phyloP scores from a whole-genome alignment of 1,140 invertebrate genomes.

The Anastrepha obliqua region DNA sequence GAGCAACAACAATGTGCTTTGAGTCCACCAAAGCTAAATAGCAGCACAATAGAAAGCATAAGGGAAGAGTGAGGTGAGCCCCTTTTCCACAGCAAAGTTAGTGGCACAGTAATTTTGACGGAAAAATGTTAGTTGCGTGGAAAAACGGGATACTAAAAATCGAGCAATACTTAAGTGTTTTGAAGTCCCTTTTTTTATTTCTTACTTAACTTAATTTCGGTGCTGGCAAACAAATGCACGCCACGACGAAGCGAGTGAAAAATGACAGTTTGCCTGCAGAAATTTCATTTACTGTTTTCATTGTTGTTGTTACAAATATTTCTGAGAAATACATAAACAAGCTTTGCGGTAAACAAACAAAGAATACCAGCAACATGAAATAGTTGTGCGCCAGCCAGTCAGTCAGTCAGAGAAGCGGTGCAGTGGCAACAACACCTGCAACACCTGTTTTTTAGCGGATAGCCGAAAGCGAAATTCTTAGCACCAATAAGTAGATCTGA shows the following conservation, averaged over 20 bases:
- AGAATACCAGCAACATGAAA: neutral
- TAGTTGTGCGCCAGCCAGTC: neutral
- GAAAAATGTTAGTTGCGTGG: neutral
- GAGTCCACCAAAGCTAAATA: too few species aligned
- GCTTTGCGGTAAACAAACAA: constrained; percentile 4
- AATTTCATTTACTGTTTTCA: neutral
- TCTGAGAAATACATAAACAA: neutral
- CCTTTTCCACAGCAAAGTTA: too few species aligned
- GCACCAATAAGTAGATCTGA: neutral
- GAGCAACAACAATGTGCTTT: too few species aligned
- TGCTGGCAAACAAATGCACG: neutral
- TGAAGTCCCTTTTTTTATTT: neutral
- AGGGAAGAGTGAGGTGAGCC: too few species aligned
- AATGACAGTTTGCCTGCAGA: constrained; percentile 1
- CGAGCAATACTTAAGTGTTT: too few species aligned
- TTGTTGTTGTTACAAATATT: neutral
- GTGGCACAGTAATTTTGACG: neutral
- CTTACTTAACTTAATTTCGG: neutral
- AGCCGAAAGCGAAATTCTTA: constrained; percentile 35
- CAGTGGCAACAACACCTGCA: constrained; percentile 37
- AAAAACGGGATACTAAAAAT: too few species aligned
- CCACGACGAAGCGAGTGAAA: neutral
- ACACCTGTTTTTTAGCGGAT: constrained; percentile 30
- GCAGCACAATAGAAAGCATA: too few species aligned
- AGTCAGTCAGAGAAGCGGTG: neutral